Evolutionary conservation across 2,888 invertebrate species (phyloP).

Genomic region (Tholera decimalis): DNA sequence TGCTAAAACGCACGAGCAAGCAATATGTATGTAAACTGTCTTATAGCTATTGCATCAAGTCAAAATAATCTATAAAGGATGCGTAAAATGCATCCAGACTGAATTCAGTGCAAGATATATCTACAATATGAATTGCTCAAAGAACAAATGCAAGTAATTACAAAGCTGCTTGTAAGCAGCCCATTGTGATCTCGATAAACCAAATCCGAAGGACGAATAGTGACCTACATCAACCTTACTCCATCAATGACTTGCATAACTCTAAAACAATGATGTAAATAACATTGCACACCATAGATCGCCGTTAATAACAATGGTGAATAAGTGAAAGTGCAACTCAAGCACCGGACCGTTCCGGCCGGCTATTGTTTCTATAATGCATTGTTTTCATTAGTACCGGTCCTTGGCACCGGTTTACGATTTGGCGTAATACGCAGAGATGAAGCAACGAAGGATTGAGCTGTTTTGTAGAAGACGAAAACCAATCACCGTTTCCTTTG

Average conservation of each 20-base stretch:
- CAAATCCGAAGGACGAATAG: conserved; percentile 51
- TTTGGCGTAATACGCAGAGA: conserved; percentile 44
- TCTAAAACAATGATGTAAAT: conserved; percentile 77
- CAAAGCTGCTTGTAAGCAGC: conserved; percentile 9
- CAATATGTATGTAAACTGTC: not conserved
- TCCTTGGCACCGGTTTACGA: conserved; percentile 83
- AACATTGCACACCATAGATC: conserved; percentile 75
- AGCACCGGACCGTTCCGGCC: conserved; percentile 82
- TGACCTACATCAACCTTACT: conserved; percentile 59
- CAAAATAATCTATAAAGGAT: too few species aligned
- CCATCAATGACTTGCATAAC: conserved; percentile 77
- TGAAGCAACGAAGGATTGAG: conserved; percentile 51
- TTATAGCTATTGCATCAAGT: too few species aligned
- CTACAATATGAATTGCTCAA: not conserved
- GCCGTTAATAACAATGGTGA: conserved; percentile 85
- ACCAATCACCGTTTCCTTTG: not conserved
- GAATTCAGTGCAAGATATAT: too few species aligned
- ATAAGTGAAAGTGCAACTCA: conserved; percentile 87
- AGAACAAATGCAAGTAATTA: not conserved
- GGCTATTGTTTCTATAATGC: conserved; percentile 85
- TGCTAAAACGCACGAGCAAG: not conserved
- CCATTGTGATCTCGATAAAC: conserved; percentile 34
- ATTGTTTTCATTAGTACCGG: conserved; percentile 85
- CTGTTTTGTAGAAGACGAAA: conserved; percentile 20
- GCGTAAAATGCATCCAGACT: too few species aligned